These are phyloP conservation scores for Eupsilia transversa DNA, from an alignment of 2,888 invertebrate species.

Conservation along the genomic window DNA sequence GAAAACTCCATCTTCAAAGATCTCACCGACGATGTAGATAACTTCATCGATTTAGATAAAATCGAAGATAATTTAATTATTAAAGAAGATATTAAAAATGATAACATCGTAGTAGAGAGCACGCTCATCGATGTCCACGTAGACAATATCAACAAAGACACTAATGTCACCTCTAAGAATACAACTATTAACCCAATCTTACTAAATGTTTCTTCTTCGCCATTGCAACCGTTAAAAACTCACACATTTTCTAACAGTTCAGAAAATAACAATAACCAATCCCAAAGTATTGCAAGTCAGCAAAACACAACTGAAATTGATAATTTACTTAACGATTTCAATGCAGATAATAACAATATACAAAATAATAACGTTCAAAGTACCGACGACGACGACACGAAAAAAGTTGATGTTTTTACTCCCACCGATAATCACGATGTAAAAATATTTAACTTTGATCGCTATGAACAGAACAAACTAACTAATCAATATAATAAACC, in stretches of 20 bases:
- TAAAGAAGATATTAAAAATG: slow-evolving; percentile 77
- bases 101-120: slow-evolving; percentile 84
- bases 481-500: slow-evolving; percentile 80
- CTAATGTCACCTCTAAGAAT: slow-evolving; percentile 75
- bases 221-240: slow-evolving; percentile 87
- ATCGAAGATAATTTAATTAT: slow-evolving; percentile 70
- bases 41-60: slow-evolving; percentile 83
- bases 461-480: slow-evolving; percentile 87
- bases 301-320: slow-evolving; percentile 83
- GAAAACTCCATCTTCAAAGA: slow-evolving; percentile 87
- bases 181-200: slow-evolving; percentile 85
- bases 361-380: slow-evolving; percentile 77
- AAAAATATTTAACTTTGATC: slow-evolving; percentile 89
- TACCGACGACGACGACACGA: slow-evolving; percentile 66
- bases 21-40: slow-evolving; percentile 83
- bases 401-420: slow-evolving; percentile 71
- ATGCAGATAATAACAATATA: slow-evolving; percentile 73
- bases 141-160: slow-evolving; percentile 85
- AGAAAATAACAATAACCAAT: slow-evolving; percentile 84
- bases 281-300: slow-evolving; percentile 82
- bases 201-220: slow-evolving; percentile 87
- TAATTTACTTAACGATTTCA: slow-evolving; percentile 85
- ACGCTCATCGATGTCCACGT: slow-evolving; percentile 88
- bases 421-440: slow-evolving; percentile 83
- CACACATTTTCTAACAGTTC: slow-evolving; percentile 86